phyloP scores from a whole-genome alignment of 2,888 invertebrate genomes.

The Patella depressa region DNA sequence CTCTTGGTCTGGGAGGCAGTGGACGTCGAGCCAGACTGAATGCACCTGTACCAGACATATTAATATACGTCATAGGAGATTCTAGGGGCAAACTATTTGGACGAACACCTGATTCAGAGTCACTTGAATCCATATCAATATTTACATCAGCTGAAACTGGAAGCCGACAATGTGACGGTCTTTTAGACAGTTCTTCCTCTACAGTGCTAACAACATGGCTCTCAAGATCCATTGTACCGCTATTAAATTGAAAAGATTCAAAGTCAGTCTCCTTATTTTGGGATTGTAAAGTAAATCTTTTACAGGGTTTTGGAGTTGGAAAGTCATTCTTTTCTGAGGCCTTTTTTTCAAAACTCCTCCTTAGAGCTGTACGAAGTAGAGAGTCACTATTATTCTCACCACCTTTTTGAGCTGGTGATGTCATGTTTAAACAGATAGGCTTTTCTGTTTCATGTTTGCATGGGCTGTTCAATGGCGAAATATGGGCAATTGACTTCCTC shows the following conservation, averaged over 20 bases:
- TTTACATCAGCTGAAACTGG: neutral
- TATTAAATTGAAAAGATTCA: neutral
- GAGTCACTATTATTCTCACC: neutral
- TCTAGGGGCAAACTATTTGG: neutral
- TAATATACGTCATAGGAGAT: neutral
- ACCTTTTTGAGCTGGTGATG: neutral
- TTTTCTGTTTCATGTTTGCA: neutral
- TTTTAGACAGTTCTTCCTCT: constrained; percentile 1
- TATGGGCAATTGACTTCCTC: neutral
- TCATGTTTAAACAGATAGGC: neutral
- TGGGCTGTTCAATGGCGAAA: neutral
- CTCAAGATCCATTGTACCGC: neutral
- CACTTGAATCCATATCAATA: neutral
- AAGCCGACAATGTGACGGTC: neutral
- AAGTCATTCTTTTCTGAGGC: neutral
- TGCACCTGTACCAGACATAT: neutral
- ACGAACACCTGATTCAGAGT: neutral
- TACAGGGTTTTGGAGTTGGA: constrained; percentile 3
- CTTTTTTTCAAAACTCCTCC: neutral
- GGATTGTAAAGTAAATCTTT: neutral
- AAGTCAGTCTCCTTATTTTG: neutral
- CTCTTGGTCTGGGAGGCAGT: neutral
- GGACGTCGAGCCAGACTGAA: neutral
- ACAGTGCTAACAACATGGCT: neutral
- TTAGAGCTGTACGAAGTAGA: neutral